Percentiles rank a stretch among this genome's conserved stretches.
phyloP scores from a whole-genome alignment of 2,888 invertebrate genomes.

The Hyposoter didymator region DNA sequence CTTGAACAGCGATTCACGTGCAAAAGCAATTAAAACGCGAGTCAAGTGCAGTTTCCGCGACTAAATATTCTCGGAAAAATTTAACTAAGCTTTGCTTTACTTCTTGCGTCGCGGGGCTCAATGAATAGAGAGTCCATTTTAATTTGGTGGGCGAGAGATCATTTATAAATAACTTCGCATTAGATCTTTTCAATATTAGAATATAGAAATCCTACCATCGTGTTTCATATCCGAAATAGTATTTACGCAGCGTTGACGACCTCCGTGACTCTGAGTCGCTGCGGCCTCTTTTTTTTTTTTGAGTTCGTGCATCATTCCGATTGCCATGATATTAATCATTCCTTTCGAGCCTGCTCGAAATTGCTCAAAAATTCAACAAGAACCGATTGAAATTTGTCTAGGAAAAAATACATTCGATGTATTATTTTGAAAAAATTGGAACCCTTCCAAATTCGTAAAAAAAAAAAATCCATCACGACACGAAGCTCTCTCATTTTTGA shows the following conservation, averaged over 20 bases:
- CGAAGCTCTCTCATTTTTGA: too few relatives aligned
- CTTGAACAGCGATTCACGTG: too few relatives aligned
- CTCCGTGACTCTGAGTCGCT: slow-evolving; percentile 10
- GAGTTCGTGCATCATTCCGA: background rate
- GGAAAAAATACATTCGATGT: background rate
- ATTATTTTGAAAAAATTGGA: background rate
- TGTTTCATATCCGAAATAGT: slow-evolving; percentile 1
- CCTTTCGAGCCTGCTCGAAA: background rate
- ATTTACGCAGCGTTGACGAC: background rate
- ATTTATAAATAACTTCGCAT: background rate
- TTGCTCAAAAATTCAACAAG: background rate
- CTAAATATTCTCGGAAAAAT: too few relatives aligned
- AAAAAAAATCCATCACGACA: too few relatives aligned
- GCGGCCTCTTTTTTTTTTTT: background rate
- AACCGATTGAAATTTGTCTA: background rate
- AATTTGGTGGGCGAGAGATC: background rate
- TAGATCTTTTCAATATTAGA: background rate
- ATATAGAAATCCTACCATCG: background rate
- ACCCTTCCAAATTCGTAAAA: too few relatives aligned
- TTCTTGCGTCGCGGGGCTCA: too few relatives aligned
- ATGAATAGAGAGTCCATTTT: background rate
- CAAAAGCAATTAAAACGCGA: too few relatives aligned
- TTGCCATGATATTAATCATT: background rate
- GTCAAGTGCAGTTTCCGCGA: too few relatives aligned
- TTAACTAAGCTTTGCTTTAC: too few relatives aligned